Evolutionary conservation across 2,888 invertebrate genomes (phyloP).

Genomic region (Rhingia campestris): DNA sequence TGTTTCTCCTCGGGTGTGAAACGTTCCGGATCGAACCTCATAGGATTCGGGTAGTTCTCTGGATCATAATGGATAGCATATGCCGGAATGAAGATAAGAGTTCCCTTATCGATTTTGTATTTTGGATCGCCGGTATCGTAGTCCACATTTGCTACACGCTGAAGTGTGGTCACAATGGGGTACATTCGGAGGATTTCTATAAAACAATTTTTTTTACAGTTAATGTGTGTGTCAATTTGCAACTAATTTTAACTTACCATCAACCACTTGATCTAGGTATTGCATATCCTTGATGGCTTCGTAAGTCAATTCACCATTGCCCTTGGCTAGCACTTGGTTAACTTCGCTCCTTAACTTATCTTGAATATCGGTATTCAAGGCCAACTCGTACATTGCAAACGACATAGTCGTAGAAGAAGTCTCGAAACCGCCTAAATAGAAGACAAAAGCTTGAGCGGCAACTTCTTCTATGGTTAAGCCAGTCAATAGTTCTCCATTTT

Average conservation of each 20-base stretch:
- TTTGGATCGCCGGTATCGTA: conserved; percentile 83
- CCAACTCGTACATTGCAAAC: conserved; percentile 84
- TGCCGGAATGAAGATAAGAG: conserved; percentile 79
- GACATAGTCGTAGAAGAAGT: conserved; percentile 84
- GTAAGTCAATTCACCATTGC: conserved; percentile 82
- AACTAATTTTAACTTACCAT: conserved; percentile 79
- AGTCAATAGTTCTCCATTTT: conserved; percentile 37
- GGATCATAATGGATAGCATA: conserved; percentile 82
- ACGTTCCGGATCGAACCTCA: conserved; percentile 82
- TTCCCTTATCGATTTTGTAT: conserved; percentile 80
- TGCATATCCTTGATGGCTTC: conserved; percentile 83
- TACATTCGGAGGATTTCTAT: conserved; percentile 19
- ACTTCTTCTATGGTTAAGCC: conserved; percentile 82
- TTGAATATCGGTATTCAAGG: conserved; percentile 83
- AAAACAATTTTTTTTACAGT: conserved; percentile 55
- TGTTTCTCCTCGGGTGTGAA: conserved; percentile 79
- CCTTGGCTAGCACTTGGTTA: conserved; percentile 77
- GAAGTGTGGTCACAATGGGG: not conserved
- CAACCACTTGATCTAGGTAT: conserved; percentile 83
- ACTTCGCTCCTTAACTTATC: conserved; percentile 82
- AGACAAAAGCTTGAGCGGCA: conserved; percentile 84
- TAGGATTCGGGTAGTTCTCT: conserved; percentile 81
- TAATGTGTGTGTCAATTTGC: not conserved
- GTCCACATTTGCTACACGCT: conserved; percentile 71
- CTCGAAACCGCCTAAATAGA: conserved; percentile 85